Conservation (phyloP, 2,888 invertebrate species). For the Fragum sueziense region DNA sequence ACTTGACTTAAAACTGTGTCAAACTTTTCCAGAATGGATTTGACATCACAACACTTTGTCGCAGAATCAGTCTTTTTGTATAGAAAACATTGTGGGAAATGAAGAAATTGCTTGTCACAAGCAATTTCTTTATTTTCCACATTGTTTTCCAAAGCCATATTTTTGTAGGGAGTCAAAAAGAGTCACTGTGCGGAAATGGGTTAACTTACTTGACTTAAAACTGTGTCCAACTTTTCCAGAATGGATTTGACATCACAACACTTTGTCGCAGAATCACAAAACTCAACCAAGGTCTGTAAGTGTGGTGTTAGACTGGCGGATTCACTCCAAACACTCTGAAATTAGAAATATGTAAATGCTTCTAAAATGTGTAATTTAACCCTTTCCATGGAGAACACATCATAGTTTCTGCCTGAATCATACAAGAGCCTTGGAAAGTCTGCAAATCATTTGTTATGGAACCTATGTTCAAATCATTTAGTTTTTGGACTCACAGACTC, state of each 20-base stretch:
- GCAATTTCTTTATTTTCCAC: too few relatives aligned
- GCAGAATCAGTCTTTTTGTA: too few relatives aligned
- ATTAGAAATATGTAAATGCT: neutral
- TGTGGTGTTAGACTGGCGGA: neutral
- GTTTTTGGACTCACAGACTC: too few relatives aligned
- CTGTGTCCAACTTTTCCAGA: neutral
- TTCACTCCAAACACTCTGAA: constrained; percentile 22
- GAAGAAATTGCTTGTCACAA: neutral
- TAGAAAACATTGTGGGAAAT: neutral
- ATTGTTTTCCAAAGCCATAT: too few relatives aligned
- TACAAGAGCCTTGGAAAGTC: too few relatives aligned
- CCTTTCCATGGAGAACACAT: too few relatives aligned
- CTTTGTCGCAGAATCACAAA: constrained; percentile 13
- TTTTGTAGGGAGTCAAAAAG: too few relatives aligned
- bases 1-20: neutral
- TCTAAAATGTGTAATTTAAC: neutral
- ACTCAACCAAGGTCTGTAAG: neutral
- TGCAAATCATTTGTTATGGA: too few relatives aligned
- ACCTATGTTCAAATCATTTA: too few relatives aligned
- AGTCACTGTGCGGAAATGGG: too few relatives aligned
- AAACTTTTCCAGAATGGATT: neutral
- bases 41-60: neutral
- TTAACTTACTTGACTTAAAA: neutral
- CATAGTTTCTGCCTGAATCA: too few relatives aligned
- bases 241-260: neutral